Conservation (phyloP, 2,113 vertebrate genomes). For the Pseudorhombus dupliciocellatus region DNA sequence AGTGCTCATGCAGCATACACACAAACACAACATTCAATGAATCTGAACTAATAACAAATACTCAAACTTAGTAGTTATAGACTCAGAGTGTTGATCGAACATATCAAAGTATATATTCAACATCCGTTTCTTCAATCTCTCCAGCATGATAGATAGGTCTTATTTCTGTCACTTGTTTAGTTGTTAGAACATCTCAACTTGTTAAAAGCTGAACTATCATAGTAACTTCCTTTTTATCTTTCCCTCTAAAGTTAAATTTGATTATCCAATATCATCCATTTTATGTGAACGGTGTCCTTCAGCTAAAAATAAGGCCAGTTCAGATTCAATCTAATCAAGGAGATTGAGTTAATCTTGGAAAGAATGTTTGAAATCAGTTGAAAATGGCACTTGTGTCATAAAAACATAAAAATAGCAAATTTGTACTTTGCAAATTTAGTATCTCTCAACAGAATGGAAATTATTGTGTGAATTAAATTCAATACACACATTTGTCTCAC, state of each 20-base stretch:
- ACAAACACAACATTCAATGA: neutral
- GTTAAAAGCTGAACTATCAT: neutral
- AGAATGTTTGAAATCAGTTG: neutral
- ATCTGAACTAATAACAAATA: neutral
- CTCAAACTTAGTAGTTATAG: neutral
- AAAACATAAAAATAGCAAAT: neutral
- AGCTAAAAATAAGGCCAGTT: neutral
- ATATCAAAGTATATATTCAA: too few relatives aligned
- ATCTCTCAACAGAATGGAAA: too few relatives aligned
- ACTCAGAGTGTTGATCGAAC: neutral
- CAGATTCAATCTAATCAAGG: constrained; percentile 3
- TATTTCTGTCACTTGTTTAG: neutral
- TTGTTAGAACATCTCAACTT: neutral
- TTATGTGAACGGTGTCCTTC: neutral
- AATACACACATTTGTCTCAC: neutral
- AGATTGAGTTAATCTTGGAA: neutral
- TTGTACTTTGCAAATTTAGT: too few relatives aligned
- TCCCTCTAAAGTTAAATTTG: neutral
- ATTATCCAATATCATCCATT: neutral
- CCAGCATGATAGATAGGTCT: too few relatives aligned
- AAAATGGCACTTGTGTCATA: neutral
- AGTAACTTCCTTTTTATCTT: neutral
- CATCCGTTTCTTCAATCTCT: too few relatives aligned
- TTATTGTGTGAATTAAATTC: too few relatives aligned
- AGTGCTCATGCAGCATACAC: neutral